These are phyloP conservation scores for Acanthopleura granulata DNA, from an alignment of 2,888 invertebrate genomes.

Conservation along the genomic window DNA sequence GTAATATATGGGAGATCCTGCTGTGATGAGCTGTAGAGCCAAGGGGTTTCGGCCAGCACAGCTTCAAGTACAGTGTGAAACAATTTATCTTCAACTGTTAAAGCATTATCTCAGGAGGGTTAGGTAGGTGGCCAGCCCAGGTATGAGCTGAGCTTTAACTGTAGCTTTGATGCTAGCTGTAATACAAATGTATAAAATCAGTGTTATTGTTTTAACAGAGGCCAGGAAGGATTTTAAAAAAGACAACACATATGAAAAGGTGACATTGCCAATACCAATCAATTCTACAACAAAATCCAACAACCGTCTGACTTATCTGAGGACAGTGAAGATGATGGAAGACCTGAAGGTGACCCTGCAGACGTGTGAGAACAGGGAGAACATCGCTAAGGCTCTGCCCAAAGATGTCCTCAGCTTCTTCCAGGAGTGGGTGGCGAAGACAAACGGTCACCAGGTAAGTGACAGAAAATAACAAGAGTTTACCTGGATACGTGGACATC, in stretches of 20 bases:
- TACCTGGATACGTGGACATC: too few species aligned
- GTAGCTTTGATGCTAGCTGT: too few species aligned
- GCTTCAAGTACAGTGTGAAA: too few species aligned
- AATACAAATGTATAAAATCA: too few species aligned
- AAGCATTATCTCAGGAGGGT: too few species aligned
- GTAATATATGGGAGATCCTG: too few species aligned
- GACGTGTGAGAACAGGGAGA: constrained; percentile 23
- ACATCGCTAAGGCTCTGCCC: constrained; percentile 22
- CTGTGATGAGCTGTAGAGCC: too few species aligned
- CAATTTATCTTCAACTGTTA: too few species aligned
- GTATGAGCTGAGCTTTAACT: too few species aligned
- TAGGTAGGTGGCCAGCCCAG: too few species aligned
- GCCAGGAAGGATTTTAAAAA: background rate
- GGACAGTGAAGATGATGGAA: constrained; percentile 25
- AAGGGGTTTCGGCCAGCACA: too few species aligned
- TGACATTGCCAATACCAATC: background rate
- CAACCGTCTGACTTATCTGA: background rate
- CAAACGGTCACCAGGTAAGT: constrained; percentile 12
- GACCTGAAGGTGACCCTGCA: constrained; percentile 27
- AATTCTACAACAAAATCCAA: background rate
- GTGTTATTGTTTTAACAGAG: background rate
- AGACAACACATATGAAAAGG: background rate
- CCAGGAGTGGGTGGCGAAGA: constrained; percentile 26
- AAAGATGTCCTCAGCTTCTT: constrained; percentile 25
- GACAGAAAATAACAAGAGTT: too few species aligned